Base-by-base conservation (phyloP, 2,113 vertebrate genomes). In the Lepus americanus region DNA sequence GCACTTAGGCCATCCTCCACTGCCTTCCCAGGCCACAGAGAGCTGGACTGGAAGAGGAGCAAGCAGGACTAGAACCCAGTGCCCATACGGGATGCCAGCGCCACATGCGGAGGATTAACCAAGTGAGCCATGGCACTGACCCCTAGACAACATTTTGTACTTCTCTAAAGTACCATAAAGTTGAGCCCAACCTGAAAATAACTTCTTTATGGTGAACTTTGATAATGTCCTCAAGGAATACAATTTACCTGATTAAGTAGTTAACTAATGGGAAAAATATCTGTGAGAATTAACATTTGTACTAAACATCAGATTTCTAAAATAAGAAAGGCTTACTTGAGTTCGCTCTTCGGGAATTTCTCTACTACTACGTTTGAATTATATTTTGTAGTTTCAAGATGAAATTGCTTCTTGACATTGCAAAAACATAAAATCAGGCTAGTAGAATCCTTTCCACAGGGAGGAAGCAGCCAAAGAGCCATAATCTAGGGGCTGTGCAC, bases 371-470 rank as follows among this genome's bases (percentile, higher is more conserved):
- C 3, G 33, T 95, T 89, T 80, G 7, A 93, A 69, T 93, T 90
- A 92, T 92, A 23, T 81, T 80, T 90, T 95, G 8, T 87, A 96
- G 92, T 87, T 94, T 90, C 59, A 93, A 93, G 79, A 93, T 95
- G 76, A 63, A 96, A 92, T 95, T 96, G 74, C 70, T 94, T 84
- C 51, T 84, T 89, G 33, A 93, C 80, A 66, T 92, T 92, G 20
- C 51, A 95, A 94, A 79, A 44, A 84, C 85, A 59, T 39, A 55
- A 89, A 92, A 95, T 83, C 31, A 76, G 89, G 27, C 25, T 64
- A 87, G 91, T 95, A 93, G 89, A 83, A 92, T 29, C 51, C 76
- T 87, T 69, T 92, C 66, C 61, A 81, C 20, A 14, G 51, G 61
- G 82, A 93, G 44, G 6, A 19, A 23, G n/a, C 83, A 72, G 17